Conservation (phyloP, 2,797 vertebrate species). For the Rhinatrema bivittatum region DNA sequence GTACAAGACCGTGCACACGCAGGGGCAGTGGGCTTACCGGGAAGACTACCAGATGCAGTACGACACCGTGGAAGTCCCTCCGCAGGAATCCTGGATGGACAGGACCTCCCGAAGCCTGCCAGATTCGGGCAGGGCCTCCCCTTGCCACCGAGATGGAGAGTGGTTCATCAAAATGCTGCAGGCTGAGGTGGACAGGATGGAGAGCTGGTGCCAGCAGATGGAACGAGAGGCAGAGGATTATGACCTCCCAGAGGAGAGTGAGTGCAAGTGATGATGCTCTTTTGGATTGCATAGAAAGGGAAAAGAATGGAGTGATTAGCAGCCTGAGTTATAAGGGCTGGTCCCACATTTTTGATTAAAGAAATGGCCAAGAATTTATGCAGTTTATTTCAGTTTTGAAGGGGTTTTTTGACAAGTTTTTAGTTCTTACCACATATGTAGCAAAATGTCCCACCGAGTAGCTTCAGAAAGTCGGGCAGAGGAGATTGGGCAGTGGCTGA, state of each 20-base stretch:
- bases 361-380: too few species aligned
- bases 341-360: too few species aligned
- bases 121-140: constrained; percentile 86
- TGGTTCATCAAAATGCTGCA: constrained; percentile 94
- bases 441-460: too few species aligned
- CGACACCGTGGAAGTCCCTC: constrained; percentile 64
- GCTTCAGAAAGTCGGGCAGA: too few species aligned
- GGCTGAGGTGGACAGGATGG: constrained; percentile 93
- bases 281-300: too few species aligned
- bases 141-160: constrained; percentile 88
- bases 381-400: too few species aligned
- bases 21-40: constrained; percentile 95
- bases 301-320: too few species aligned
- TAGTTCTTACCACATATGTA: too few species aligned
- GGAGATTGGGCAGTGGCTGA: too few species aligned
- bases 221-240: constrained; percentile 93
- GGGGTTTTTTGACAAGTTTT: too few species aligned
- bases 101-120: constrained; percentile 91
- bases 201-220: constrained; percentile 97
- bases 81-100: constrained; percentile 65
- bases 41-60: constrained; percentile 83
- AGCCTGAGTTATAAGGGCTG: background rate
- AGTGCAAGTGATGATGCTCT: too few species aligned
- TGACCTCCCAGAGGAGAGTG: constrained; percentile 86
- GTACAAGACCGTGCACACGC: constrained; percentile 96